Base-by-base conservation (phyloP, 2,888 invertebrate genomes). In the Drosophila trichaetosa region DNA sequence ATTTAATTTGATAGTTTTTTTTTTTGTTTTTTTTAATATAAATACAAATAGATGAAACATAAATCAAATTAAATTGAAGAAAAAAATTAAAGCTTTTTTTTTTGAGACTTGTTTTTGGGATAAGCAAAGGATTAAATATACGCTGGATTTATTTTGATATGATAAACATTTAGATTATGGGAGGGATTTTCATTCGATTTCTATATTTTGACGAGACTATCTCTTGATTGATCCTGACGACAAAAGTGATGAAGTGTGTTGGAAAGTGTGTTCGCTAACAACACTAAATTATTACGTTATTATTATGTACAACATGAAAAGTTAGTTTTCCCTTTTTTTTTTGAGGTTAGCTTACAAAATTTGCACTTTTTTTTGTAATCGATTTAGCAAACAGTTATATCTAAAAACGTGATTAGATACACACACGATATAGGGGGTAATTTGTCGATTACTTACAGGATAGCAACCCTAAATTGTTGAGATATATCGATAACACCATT, bases 361-460 rank as follows among this genome's bases (percentile, higher is more conserved):
- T 65, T 61, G 61, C 38, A 59, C 66, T 67, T 74, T 67, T 48
- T 61, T 29, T 70, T 57, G 54, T 16, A 36, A 40, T 57, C 27
- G 24, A 65, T n/a, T 66, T 86, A 86, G 85, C 85, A 87, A 77
- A 82, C 63, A 36, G 36, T 42, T 51, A 56, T 52, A 42, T 56
- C 68, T 52, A 76, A 49, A 66, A 76, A 79, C 66, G 76, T 70
- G 61, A 73, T 36, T 38, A 56, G 27, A 56, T 27, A 24, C 24
- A 40, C 40, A 40, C 40, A 24, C 16, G 46, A 27, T 8, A 54
- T 16, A 16, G 16, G 16, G 21, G 46, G 4, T 24, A 49, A 21
- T 57, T 31, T 24, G 16, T 65, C 61, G 59, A 76, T 84, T 90
- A 90, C 90, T 90, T 89, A 90, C 90, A 80, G 90, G 91, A 91